phyloP scores from a whole-genome alignment of 2,888 invertebrate genomes.

The Dyspetes luteomarginatus region DNA sequence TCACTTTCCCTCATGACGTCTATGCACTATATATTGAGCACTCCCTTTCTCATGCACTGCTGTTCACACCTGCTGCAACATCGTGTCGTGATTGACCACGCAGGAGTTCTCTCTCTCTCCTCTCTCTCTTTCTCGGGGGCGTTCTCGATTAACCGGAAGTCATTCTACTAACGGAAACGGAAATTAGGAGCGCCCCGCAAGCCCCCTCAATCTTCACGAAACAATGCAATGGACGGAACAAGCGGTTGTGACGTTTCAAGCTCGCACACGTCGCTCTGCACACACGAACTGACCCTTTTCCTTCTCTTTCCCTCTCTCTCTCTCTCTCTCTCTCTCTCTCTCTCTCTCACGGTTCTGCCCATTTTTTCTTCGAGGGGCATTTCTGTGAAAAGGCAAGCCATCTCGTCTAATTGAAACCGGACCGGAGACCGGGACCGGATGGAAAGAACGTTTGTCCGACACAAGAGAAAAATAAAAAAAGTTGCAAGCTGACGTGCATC shows the following conservation, averaged over 20 bases:
- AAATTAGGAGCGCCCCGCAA: constrained; percentile 76
- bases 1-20: not conserved
- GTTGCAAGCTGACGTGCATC: constrained; percentile 10
- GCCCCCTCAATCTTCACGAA: constrained; percentile 19
- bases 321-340: not conserved
- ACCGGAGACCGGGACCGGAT: constrained; percentile 53
- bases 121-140: not conserved
- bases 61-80: not conserved
- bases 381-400: constrained; percentile 41
- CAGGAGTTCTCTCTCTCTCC: constrained; percentile 4
- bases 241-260: constrained; percentile 10
- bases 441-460: constrained; percentile 53
- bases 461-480: constrained; percentile 42
- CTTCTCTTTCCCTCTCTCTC: not conserved
- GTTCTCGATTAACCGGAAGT: constrained; percentile 75
- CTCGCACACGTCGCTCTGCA: not conserved
- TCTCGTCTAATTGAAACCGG: constrained; percentile 68
- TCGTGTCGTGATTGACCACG: constrained; percentile 30
- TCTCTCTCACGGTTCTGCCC: not conserved
- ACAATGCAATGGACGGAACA: constrained; percentile 49
- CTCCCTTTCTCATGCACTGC: not conserved
- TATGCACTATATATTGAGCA: not conserved
- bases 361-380: constrained; percentile 12
- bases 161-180: constrained; percentile 77
- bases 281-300: constrained; percentile 23